These are phyloP conservation scores for Paraescarpia echinospica DNA, from an alignment of 1,140 invertebrate species.

Conservation along the genomic window DNA sequence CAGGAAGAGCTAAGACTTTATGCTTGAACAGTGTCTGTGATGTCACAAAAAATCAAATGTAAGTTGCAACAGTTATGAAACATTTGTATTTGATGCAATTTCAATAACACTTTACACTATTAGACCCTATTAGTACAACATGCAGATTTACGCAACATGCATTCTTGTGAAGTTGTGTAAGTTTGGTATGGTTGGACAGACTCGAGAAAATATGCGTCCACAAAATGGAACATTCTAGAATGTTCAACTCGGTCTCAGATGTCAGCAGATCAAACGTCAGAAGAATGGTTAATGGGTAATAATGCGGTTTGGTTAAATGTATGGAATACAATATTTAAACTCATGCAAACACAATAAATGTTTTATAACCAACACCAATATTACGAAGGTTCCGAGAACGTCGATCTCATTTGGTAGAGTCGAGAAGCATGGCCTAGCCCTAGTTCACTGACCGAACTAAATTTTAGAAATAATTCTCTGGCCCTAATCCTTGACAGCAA, in stretches of 20 bases:
- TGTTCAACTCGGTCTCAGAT: neutral
- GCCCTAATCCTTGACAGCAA: neutral
- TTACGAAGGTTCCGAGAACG: neutral
- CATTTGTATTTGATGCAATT: neutral
- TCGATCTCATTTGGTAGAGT: neutral
- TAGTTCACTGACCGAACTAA: neutral
- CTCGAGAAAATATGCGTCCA: neutral
- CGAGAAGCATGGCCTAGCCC: neutral
- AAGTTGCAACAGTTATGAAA: neutral
- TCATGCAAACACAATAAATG: neutral
- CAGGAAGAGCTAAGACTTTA: neutral
- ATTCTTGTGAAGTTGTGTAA: neutral
- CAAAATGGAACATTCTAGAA: neutral
- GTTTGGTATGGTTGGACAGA: neutral
- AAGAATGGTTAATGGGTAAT: too few relatives aligned
- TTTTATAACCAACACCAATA: neutral
- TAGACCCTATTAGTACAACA: too few relatives aligned
- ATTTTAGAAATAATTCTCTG: neutral
- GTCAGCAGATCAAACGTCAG: too few relatives aligned
- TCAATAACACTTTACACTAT: too few relatives aligned
- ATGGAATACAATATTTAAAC: neutral
- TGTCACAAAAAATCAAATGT: too few relatives aligned
- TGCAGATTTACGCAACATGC: neutral
- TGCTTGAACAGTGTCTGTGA: neutral
- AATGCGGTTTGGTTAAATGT: too few relatives aligned